These are phyloP conservation scores for Pseudochaenichthys georgianus DNA, from an alignment of 2,797 vertebrate genomes.

Conservation along the genomic window DNA sequence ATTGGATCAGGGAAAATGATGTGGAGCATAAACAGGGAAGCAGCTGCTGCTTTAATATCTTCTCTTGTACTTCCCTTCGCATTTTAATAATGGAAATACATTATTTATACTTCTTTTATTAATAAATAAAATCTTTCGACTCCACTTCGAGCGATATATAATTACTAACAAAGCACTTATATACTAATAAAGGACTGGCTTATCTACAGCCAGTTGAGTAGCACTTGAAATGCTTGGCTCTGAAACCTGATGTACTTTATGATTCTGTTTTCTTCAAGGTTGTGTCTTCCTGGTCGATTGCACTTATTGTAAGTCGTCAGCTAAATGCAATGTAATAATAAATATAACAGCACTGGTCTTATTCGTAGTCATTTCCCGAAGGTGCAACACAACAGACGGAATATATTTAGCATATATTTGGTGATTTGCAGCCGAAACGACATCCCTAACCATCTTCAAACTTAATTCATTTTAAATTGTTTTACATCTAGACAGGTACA, in stretches of 20 bases:
- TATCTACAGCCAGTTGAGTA: too few species aligned
- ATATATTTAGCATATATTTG: background rate
- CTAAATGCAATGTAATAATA: background rate
- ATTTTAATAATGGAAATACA: constrained; percentile 22
- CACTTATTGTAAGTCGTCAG: too few species aligned
- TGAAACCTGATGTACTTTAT: too few species aligned
- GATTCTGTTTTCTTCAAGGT: too few species aligned
- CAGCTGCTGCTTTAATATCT: background rate
- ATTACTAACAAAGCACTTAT: too few species aligned
- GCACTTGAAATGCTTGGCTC: too few species aligned
- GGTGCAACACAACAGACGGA: too few species aligned
- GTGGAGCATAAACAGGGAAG: background rate
- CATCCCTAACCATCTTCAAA: too few species aligned
- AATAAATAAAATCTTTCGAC: background rate
- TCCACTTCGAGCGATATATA: too few species aligned
- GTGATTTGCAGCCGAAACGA: background rate
- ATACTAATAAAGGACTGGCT: too few species aligned
- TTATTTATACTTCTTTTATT: background rate
- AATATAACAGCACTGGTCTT: background rate
- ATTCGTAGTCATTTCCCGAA: background rate
- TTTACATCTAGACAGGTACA: background rate
- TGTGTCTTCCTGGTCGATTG: too few species aligned
- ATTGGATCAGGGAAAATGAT: background rate
- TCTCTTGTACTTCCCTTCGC: background rate
- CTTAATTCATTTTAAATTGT: too few species aligned